phyloP scores from a whole-genome alignment of 2,888 invertebrate species.

The Heteromyza rotundicornis region DNA sequence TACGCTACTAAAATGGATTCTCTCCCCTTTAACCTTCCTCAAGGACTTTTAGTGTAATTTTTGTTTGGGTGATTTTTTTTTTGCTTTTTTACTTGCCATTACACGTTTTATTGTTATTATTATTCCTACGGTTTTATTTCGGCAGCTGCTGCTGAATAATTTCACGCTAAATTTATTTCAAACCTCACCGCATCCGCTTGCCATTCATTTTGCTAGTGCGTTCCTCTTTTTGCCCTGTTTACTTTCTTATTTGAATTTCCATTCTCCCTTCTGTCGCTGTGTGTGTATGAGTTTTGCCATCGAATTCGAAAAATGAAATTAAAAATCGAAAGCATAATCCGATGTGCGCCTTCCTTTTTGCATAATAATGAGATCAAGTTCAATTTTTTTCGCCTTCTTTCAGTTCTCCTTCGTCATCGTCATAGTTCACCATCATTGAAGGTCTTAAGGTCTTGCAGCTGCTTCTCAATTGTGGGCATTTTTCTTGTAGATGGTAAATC shows the following conservation, averaged over 20 bases:
- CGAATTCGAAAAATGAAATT: slow-evolving; percentile 26
- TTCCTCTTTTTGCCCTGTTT: neutral
- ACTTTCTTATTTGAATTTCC: slow-evolving; percentile 1
- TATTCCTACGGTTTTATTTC: neutral
- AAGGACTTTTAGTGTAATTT: neutral
- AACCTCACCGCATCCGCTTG: slow-evolving; percentile 10
- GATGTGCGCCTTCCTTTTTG: slow-evolving; percentile 23
- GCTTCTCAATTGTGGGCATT: no score
- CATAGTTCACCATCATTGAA: no score
- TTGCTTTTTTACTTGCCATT: neutral
- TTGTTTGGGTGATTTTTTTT: neutral
- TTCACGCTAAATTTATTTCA: slow-evolving; percentile 32
- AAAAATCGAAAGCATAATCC: slow-evolving; percentile 34
- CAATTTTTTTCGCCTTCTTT: slow-evolving; percentile 5
- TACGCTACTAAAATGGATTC: no score
- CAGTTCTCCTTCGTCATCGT: no score
- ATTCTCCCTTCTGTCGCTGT: slow-evolving; percentile 12
- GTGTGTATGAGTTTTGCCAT: slow-evolving; percentile 23
- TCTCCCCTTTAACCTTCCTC: slow-evolving; percentile 6
- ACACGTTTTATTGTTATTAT: slow-evolving; percentile 22
- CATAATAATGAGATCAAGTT: slow-evolving; percentile 31
- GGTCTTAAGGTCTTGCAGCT: no score
- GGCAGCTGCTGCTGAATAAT: slow-evolving; percentile 27
- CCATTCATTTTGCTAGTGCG: neutral
- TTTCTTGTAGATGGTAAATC: no score